These are phyloP conservation scores for Lacerta viridis DNA, from an alignment of 2,797 vertebrate species.

Conservation along the genomic window DNA sequence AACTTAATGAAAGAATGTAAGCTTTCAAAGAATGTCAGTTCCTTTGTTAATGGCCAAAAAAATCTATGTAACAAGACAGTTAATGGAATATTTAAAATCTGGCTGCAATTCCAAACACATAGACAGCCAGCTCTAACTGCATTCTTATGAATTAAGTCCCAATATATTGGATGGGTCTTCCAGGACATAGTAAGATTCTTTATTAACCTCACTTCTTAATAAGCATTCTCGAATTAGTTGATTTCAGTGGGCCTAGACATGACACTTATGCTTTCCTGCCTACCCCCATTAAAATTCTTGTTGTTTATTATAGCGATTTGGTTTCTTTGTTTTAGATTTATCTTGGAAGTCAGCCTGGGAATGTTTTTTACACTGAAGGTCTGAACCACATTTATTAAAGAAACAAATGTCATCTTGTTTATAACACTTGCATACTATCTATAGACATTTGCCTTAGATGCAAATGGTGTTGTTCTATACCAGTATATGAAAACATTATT, in stretches of 20 bases:
- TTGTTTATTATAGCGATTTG: background rate
- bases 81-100: background rate
- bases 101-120: background rate
- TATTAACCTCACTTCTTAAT: background rate
- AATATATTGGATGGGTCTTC: background rate
- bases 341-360: background rate
- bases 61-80: background rate
- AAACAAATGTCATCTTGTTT: background rate
- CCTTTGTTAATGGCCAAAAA: background rate
- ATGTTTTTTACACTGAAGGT: background rate
- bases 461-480: background rate
- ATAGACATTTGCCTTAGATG: background rate
- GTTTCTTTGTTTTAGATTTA: background rate
- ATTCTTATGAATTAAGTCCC: background rate
- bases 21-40: background rate
- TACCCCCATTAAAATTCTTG: background rate
- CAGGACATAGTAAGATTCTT: background rate
- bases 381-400: background rate
- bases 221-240: background rate
- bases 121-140: background rate
- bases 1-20: background rate
- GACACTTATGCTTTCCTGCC: no score
- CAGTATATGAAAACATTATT: no score
- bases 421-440: background rate
- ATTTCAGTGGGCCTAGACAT: background rate